Conservation (phyloP, 2,113 vertebrate species). For the Myotis yumanensis region DNA sequence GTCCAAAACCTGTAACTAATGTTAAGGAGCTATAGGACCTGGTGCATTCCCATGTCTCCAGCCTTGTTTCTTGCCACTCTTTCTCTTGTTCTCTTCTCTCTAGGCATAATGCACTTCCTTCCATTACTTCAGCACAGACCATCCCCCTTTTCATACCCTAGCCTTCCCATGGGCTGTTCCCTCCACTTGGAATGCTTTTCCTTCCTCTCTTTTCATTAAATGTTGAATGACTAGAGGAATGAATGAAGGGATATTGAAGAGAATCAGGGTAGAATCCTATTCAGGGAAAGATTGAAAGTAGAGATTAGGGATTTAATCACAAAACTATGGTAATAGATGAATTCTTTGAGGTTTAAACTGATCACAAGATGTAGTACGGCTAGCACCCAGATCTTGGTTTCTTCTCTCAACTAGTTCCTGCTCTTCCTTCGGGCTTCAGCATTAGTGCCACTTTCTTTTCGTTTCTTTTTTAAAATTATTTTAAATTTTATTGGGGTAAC, state of each 20-base stretch:
- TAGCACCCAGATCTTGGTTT: not conserved
- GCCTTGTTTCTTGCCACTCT: not conserved
- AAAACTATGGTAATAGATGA: not conserved
- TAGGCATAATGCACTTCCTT: not conserved
- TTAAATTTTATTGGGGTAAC: no score
- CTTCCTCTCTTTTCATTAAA: not conserved
- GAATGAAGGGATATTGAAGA: not conserved
- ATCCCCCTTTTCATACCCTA: not conserved
- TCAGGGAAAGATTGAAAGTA: not conserved
- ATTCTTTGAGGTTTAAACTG: not conserved
- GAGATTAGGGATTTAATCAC: not conserved
- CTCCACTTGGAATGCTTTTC: not conserved
- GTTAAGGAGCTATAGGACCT: not conserved
- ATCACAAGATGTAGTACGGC: not conserved
- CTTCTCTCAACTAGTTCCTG: not conserved
- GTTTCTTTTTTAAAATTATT: no score
- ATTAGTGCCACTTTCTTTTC: not conserved
- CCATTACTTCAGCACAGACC: not conserved
- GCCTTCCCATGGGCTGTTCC: not conserved
- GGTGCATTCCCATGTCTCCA: not conserved
- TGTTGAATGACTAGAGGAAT: not conserved
- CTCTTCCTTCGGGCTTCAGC: not conserved
- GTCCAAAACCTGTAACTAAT: not conserved
- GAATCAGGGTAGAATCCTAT: not conserved
- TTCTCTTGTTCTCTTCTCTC: not conserved